Evolutionary conservation across 2,888 invertebrate species (phyloP).

Genomic region (Patella caerulea): DNA sequence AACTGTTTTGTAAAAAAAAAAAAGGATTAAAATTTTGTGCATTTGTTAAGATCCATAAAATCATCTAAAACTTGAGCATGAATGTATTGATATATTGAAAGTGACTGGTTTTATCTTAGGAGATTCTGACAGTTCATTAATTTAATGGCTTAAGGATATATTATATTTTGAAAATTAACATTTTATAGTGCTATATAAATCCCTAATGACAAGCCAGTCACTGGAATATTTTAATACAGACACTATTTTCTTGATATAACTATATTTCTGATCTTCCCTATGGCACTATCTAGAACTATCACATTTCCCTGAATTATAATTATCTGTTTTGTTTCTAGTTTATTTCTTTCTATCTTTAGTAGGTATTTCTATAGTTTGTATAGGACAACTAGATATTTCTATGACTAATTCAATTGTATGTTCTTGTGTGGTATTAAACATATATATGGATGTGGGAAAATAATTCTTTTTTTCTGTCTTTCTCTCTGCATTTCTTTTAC

Average conservation of each 20-base stretch:
- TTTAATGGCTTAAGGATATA: no score
- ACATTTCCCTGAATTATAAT: not conserved
- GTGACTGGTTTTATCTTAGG: no score
- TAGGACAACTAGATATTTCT: constrained; percentile 17
- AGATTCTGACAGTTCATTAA: no score
- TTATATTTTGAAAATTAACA: no score
- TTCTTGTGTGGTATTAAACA: constrained; percentile 23
- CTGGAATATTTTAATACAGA: no score
- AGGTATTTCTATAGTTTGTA: constrained; percentile 2
- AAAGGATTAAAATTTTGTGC: not conserved
- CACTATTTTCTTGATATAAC: no score
- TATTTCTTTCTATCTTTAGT: constrained; percentile 7
- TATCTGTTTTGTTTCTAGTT: constrained; percentile 5
- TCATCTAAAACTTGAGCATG: no score
- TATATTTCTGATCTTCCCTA: constrained; percentile 6
- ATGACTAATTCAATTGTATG: constrained; percentile 26
- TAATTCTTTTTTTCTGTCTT: constrained; percentile 32
- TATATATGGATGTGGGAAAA: constrained; percentile 43
- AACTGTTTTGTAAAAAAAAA: constrained; percentile 27
- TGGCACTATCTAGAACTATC: constrained; percentile 8
- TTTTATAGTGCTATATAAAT: no score
- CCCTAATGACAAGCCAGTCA: no score
- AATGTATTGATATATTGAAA: no score
- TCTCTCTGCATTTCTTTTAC: constrained; percentile 23
- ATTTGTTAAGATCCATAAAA: no score